phyloP scores from a whole-genome alignment of 2,888 invertebrate genomes.

The Diplolepis rosae region DNA sequence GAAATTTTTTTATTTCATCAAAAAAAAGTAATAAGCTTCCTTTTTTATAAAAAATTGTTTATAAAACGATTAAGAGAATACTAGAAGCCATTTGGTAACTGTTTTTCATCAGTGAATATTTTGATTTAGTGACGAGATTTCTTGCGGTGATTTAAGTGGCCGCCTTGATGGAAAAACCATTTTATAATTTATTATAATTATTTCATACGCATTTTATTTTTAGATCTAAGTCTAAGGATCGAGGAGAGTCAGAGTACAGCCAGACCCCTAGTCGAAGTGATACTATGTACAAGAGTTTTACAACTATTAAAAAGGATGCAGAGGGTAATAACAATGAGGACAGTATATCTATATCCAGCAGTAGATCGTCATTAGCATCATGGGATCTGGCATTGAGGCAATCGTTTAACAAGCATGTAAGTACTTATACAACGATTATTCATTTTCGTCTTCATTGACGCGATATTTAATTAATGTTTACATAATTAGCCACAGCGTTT shows the following conservation, averaged over 20 bases:
- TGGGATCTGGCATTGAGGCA: constrained; percentile 77
- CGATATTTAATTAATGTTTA: constrained; percentile 9
- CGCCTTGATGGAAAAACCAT: neutral
- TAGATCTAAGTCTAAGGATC: constrained; percentile 74
- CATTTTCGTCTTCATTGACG: constrained; percentile 24
- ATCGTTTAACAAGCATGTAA: constrained; percentile 74
- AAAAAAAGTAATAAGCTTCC: too few relatives aligned
- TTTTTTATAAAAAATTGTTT: too few relatives aligned
- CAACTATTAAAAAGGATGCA: constrained; percentile 70
- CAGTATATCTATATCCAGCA: constrained; percentile 76
- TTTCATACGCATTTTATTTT: constrained; percentile 38
- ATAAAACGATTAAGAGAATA: too few relatives aligned
- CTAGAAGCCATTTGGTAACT: too few relatives aligned
- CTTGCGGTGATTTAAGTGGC: too few relatives aligned
- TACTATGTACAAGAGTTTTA: constrained; percentile 71
- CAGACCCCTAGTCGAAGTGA: constrained; percentile 71
- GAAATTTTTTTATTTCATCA: too few relatives aligned
- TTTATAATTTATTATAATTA: constrained; percentile 11
- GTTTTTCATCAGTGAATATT: too few relatives aligned
- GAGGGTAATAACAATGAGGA: constrained; percentile 73
- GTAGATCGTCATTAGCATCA: constrained; percentile 78
- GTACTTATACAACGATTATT: constrained; percentile 43
- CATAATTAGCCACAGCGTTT: neutral
- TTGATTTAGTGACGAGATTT: too few relatives aligned
- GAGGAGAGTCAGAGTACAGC: constrained; percentile 75